Evolutionary conservation across 2,113 vertebrate genomes (phyloP), one percentile per base, ranked within the genome.

Genomic region (Gasterosteus aculeatus): DNA sequence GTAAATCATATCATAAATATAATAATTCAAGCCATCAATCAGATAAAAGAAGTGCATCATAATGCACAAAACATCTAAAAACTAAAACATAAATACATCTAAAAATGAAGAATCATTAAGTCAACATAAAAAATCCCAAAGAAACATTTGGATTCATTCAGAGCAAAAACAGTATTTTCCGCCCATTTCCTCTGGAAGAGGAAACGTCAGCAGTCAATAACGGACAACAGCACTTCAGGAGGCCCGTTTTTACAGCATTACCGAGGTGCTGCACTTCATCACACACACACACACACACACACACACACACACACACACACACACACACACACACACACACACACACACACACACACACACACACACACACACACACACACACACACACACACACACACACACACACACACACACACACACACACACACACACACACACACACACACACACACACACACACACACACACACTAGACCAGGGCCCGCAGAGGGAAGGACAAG

Each of bases 401-500:
- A 11, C 2, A 10, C 31, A 26, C 1, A 26, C 18, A 8, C 7
- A 14, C 42, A n/a, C 33, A 11, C 2, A 10, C 31, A 26, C 1
- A 26, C 18, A 8, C 7, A 14, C 42, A n/a, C 33, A 11, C 2
- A 10, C 31, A 26, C 1, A 26, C 18, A 8, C 7, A 14, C 42
- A n/a, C 38, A 67, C 33, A 42, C 26, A 26, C 47, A 47, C 46
- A 18, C 46, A 47, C 46, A 47, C 15, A 18, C 46, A 47, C 46
- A 46, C 44, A 46, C 44, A 15, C 10, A 8, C 39, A 41, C 71
- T 92, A 97, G 69, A 96, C 87, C 41, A 95, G 76, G 0, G 83
- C 71, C 10, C 94, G 89, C 31, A 97, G 92, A 29, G 88, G 89
- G 82, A 96, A 97, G 56, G 96, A 96, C 16, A 97, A 63, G 0